These are phyloP conservation scores for Onychostruthus taczanowskii DNA, from an alignment of 2,113 vertebrate genomes.

Conservation along the genomic window DNA sequence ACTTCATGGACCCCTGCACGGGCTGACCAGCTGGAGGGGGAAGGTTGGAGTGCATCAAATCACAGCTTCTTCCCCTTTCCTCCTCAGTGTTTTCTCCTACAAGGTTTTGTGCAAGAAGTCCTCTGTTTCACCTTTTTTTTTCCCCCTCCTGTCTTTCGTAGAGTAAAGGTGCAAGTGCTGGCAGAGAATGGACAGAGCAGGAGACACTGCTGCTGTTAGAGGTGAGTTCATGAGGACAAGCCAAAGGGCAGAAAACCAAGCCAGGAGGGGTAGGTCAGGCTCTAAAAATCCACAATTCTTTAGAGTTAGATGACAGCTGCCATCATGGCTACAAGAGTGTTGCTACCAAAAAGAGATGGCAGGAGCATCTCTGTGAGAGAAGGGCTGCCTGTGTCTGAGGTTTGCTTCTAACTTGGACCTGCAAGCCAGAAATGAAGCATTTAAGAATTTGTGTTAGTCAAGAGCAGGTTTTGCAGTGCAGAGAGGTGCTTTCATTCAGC, in stretches of 20 bases:
- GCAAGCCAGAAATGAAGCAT: neutral
- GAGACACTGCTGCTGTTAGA: slow-evolving; percentile 93
- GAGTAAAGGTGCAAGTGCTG: slow-evolving; percentile 86
- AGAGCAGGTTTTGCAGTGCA: neutral
- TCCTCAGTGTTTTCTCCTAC: neutral
- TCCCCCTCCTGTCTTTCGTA: neutral
- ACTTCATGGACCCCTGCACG: fast-evolving
- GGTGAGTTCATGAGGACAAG: slow-evolving; percentile 69
- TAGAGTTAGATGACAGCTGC: neutral
- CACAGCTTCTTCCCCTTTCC: neutral
- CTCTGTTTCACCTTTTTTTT: neutral
- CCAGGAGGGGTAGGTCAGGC: fast-evolving
- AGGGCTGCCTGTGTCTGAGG: neutral
- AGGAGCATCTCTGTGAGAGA: neutral
- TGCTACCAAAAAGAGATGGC: neutral
- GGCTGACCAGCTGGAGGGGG: neutral
- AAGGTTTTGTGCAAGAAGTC: neutral
- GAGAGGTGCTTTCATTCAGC: neutral
- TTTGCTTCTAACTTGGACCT: neutral
- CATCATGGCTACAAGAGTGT: fast-evolving
- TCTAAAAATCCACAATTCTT: neutral
- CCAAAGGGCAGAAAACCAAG: neutral
- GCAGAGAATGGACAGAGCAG: slow-evolving; percentile 95
- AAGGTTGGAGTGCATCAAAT: neutral
- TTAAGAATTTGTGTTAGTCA: fast-evolving